Evolutionary conservation across 2,888 invertebrate genomes (phyloP), one percentile per base, ranked within the genome.

Genomic region (Carabus problematicus): DNA sequence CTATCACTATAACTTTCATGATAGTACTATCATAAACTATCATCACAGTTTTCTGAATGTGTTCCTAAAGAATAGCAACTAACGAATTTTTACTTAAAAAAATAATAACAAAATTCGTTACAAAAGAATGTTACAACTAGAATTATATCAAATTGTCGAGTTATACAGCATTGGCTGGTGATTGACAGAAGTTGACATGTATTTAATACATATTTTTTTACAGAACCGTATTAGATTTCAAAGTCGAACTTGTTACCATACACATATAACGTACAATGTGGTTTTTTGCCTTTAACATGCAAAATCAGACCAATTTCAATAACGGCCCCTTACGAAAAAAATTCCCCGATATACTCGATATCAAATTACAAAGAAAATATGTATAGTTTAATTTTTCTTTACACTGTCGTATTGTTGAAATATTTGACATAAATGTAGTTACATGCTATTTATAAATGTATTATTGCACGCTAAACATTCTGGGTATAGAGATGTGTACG

Each of bases 271-370:
- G 19, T 56, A 45, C 42, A 43, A 64, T 64, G 55, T n/a, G 42
- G 54, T 56, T 47, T 66, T 49, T 67, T 29, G 29, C 29, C 29
- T 29, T 29, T 29, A 66, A 45, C 52, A 67, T 60, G 67, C 29
- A 67, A 67, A 67, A 67, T 67, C 67, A 60, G 54, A 18, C 54
- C 59, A 67, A 67, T 67, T 67, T 67, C 47, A 49, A 58, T n/a
- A 14, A 6, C 12, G 9, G 29, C 14, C 45, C 55, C 55, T 41
- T 66, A n/a, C n/a, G 42, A 49, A 12, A 54, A 49, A 47, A 66
- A 39, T 43, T 47, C 66, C 39, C 52, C 39, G 16, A 39, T 18
- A n/a, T n/a, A 41, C 14, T 47, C 40, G 45, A 66, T 66, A 66
- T 66, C 66, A 9, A 49, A 59, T 66, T 66, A 59, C 66, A 45